Evolutionary conservation across 1,140 invertebrate genomes (phyloP), one percentile per base, ranked within the genome.

Genomic region (Meloidogyne chitwoodi): DNA sequence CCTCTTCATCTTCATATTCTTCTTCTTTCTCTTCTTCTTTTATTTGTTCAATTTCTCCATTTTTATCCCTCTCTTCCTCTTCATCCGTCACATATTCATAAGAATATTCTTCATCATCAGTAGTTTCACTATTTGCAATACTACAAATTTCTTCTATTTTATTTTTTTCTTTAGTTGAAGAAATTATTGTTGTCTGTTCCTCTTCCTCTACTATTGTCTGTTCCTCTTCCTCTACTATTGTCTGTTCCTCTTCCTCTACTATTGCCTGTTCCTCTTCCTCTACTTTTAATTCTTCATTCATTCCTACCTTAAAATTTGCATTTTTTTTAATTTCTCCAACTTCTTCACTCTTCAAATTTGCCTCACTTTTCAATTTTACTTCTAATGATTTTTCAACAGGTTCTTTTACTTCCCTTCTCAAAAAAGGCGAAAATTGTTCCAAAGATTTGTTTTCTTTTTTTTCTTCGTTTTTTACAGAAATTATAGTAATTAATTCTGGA

Each of bases 91-190:
- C 44, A 38, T 71, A 34, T 31, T 72, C 69, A 26, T 73, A 22
- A 27, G 41, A 34, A 48, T 19, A 56, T 31, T 24, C 61, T 31
- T 73, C 71, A 27, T 73, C 71, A 16, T 73, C 71, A 12, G 71
- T 63, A 16, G 71, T 73, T 64, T 73, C 71, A 64, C 71, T 73
- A 29, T 73, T 73, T 12, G 56, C 71, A 3, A 73, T 38, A 0
- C 19, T 41, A 1, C 10, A 41, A 14, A 41, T 12, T 41, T 41
- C 38, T 14, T 11, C 34, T 10, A n/a, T n/a, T n/a, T n/a, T n/a
- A n/a, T n/a, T n/a, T n/a, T n/a, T n/a, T n/a, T n/a, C n/a, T n/a
- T n/a, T n/a, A n/a, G n/a, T n/a, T n/a, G n/a, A n/a, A n/a, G n/a
- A n/a, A n/a, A n/a, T n/a, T n/a, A n/a, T n/a, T n/a, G n/a, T n/a